Conservation (phyloP, 2,888 invertebrate species). For the Myathropa florea region DNA sequence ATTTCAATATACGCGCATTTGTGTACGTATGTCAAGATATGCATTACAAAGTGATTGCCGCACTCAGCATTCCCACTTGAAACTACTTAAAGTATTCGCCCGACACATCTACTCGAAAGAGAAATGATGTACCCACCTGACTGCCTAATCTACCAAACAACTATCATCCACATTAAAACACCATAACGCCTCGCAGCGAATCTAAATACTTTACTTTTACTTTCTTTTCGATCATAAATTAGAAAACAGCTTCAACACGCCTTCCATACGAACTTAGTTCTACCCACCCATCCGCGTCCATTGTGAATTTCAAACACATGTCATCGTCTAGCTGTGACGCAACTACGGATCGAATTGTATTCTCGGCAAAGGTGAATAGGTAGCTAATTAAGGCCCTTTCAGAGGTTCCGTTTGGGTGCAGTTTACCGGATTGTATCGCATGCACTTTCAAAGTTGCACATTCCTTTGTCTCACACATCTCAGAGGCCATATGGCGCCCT, state of each 20-base stretch:
- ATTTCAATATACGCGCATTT: neutral
- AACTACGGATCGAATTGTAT: neutral
- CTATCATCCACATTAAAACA: constrained; percentile 4
- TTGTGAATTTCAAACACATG: neutral
- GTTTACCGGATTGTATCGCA: constrained; percentile 1
- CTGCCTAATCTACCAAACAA: constrained; percentile 14
- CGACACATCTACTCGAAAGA: constrained; percentile 11
- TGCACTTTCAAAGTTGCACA: constrained; percentile 20
- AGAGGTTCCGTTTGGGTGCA: neutral
- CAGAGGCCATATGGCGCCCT: neutral
- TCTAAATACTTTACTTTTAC: constrained; percentile 45
- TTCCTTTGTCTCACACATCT: neutral
- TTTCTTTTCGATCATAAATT: constrained; percentile 40
- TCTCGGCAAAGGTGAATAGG: neutral
- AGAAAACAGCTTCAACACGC: constrained; percentile 14
- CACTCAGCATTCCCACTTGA: constrained; percentile 3
- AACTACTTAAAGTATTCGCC: neutral
- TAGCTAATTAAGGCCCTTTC: neutral
- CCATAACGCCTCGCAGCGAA: constrained; percentile 30
- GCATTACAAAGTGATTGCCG: neutral
- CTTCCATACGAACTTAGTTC: neutral
- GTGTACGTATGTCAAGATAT: neutral
- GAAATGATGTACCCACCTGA: constrained; percentile 18
- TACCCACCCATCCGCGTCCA: neutral
- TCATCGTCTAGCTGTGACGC: neutral